Evolutionary conservation across 1,140 invertebrate species (phyloP).

Genomic region (Orius laevigatus): DNA sequence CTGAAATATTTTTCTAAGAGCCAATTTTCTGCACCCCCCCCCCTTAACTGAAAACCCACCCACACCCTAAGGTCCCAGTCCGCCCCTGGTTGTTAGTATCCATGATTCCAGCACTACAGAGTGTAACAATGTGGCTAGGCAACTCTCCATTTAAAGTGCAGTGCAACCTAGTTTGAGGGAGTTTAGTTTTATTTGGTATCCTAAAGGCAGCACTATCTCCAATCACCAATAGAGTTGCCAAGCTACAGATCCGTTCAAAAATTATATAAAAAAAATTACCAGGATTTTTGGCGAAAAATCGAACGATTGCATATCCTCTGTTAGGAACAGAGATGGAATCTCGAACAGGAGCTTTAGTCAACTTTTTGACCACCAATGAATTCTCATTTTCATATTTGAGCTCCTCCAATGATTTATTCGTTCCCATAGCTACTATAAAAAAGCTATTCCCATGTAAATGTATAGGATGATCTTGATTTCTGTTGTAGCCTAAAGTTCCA

Average conservation of each 20-base stretch:
- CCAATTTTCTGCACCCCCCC: no score
- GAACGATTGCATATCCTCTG: slow-evolving; percentile 18
- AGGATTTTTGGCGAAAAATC: slow-evolving; percentile 21
- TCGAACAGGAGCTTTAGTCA: slow-evolving; percentile 15
- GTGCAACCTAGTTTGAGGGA: not conserved
- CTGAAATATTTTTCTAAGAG: no score
- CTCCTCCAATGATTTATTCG: slow-evolving; percentile 12
- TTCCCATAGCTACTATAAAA: slow-evolving; percentile 15
- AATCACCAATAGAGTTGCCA: not conserved
- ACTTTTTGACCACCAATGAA: slow-evolving; percentile 13
- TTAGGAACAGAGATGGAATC: slow-evolving; percentile 21
- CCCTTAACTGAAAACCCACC: no score
- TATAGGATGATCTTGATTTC: slow-evolving; percentile 19
- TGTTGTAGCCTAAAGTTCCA: slow-evolving; percentile 6
- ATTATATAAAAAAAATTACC: slow-evolving; percentile 15
- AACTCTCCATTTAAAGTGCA: no score
- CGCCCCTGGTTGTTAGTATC: no score
- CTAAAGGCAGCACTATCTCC: not conserved
- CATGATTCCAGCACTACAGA: no score
- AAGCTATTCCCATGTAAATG: slow-evolving; percentile 19
- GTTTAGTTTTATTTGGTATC: no score
- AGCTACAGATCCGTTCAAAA: not conserved
- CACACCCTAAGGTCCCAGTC: no score
- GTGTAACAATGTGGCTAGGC: no score
- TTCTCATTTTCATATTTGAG: slow-evolving; percentile 16